Evolutionary conservation across 2,797 vertebrate species (phyloP).

Genomic region (Epinephelus malabaricus): DNA sequence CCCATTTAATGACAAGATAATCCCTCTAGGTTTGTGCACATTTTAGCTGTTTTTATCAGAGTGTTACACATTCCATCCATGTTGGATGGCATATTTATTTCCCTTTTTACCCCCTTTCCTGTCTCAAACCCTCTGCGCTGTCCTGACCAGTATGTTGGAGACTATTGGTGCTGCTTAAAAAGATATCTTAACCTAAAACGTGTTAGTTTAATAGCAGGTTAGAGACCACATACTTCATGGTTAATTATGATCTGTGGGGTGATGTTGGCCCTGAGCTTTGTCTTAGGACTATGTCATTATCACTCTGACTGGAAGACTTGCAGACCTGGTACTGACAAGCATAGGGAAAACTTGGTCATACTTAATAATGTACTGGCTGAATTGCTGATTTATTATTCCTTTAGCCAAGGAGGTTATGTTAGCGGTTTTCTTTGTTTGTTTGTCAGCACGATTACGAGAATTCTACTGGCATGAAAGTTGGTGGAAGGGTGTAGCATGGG

Average conservation of each 20-base stretch:
- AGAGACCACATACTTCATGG: background rate
- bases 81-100: background rate
- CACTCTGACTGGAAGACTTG: background rate
- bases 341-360: background rate
- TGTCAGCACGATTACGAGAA: too few species aligned
- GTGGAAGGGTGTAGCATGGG: too few species aligned
- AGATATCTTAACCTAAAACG: background rate
- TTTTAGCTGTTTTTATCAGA: background rate
- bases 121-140: background rate
- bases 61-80: background rate
- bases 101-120: background rate
- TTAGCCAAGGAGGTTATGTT: too few species aligned
- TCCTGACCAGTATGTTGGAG: background rate
- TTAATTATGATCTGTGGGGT: background rate
- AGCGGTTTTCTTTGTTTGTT: too few species aligned
- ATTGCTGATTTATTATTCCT: background rate
- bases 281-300: background rate
- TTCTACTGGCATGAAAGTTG: too few species aligned
- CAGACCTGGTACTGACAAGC: slow-evolving; percentile 2
- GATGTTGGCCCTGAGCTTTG: background rate
- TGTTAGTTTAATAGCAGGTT: background rate
- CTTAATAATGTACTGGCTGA: background rate
- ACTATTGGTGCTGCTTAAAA: background rate
- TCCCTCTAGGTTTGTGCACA: background rate
- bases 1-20: background rate